These are phyloP conservation scores for Pan paniscus DNA, from an alignment of 2,113 vertebrate species.

Conservation along the genomic window DNA sequence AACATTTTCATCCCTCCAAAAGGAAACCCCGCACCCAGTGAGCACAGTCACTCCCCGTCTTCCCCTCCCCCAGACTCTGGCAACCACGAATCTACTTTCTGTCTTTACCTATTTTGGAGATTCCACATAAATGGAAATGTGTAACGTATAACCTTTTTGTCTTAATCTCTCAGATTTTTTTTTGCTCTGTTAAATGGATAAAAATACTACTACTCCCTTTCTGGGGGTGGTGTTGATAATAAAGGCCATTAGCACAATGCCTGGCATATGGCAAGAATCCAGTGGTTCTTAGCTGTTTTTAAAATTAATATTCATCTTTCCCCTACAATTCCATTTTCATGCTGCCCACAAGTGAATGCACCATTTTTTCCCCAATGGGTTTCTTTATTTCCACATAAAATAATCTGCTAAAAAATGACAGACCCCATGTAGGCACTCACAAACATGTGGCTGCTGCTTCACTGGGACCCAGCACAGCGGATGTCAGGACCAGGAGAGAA, in stretches of 20 bases:
- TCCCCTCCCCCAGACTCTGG: not conserved
- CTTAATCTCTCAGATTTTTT: not conserved
- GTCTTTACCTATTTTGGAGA: not conserved
- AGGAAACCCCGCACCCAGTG: not conserved
- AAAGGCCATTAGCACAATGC: not conserved
- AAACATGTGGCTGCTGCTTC: no score
- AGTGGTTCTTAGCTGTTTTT: not conserved
- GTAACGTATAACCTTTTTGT: not conserved
- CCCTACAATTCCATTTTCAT: not conserved
- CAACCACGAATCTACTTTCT: not conserved
- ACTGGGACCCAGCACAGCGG: not conserved
- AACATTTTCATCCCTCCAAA: not conserved
- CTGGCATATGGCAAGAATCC: not conserved
- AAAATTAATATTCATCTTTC: not conserved
- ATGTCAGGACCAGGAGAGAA: not conserved
- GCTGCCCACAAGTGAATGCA: not conserved
- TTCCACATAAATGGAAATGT: fast-evolving
- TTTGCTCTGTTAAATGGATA: not conserved
- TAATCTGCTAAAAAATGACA: not conserved
- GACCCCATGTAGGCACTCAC: not conserved
- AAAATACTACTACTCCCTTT: fast-evolving
- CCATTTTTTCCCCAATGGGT: no score
- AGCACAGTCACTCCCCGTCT: fast-evolving
- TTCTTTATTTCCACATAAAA: not conserved
- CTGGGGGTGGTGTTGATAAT: not conserved